A percentile compares a stretch with the other conserved stretches of the same genome.
Conservation (phyloP, 2,888 invertebrate species). For the Apodemia zela region DNA sequence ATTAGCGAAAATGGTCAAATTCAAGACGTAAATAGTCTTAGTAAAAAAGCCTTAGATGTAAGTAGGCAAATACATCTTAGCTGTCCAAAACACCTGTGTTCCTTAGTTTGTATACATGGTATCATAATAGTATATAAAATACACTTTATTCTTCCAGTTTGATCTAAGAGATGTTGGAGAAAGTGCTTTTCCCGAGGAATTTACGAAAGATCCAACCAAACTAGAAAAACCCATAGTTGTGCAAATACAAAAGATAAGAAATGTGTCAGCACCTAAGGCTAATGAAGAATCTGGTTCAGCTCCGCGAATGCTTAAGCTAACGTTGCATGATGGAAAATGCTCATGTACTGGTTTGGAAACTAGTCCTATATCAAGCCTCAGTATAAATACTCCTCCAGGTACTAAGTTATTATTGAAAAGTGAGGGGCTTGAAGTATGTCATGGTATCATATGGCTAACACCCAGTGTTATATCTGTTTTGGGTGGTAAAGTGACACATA, state of each 20-base stretch:
- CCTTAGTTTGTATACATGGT: conserved; percentile 32
- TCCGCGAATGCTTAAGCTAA: conserved; percentile 91
- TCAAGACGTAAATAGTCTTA: conserved; percentile 82
- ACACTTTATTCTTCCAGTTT: conserved; percentile 66
- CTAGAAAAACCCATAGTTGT: conserved; percentile 84
- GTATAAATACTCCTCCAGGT: conserved; percentile 93
- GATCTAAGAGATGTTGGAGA: conserved; percentile 92
- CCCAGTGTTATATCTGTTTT: conserved; percentile 85
- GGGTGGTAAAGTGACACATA: conserved; percentile 90
- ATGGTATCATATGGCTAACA: conserved; percentile 87
- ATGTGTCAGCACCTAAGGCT: conserved; percentile 93
- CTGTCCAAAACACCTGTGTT: background rate
- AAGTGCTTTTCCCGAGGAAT: conserved; percentile 85
- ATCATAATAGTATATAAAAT: conserved; percentile 11
- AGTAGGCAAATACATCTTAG: conserved; percentile 53
- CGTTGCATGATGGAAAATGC: conserved; percentile 91
- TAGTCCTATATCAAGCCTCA: conserved; percentile 84
- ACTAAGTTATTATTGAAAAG: conserved; percentile 84
- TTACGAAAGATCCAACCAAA: conserved; percentile 79
- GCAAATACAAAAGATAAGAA: conserved; percentile 93
- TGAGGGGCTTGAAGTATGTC: conserved; percentile 79
- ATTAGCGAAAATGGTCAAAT: conserved; percentile 83
- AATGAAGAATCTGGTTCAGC: conserved; percentile 92
- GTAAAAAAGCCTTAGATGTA: conserved; percentile 86
- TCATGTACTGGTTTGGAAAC: conserved; percentile 89